These are phyloP conservation scores for Caenorhabditis inopinata DNA, from an alignment of 1,140 invertebrate genomes.

Conservation along the genomic window DNA sequence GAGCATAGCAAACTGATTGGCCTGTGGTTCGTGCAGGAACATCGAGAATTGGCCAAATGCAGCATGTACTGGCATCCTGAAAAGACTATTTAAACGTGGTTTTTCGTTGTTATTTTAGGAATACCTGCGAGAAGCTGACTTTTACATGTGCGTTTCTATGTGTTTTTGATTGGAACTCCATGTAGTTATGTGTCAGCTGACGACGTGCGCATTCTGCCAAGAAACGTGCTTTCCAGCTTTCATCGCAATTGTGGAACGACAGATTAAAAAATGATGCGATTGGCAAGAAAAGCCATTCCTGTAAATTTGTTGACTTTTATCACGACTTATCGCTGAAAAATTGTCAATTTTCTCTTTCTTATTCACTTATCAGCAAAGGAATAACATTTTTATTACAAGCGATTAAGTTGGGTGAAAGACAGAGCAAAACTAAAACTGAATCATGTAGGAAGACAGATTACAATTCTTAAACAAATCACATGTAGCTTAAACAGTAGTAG, in stretches of 20 bases:
- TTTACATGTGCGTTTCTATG: slow-evolving; percentile 35
- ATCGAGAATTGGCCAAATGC: slow-evolving; percentile 36
- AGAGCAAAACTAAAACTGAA: background rate
- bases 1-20: slow-evolving; percentile 35
- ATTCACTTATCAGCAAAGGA: slow-evolving; percentile 21
- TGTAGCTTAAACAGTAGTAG: background rate
- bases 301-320: background rate
- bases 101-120: background rate
- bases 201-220: slow-evolving; percentile 27
- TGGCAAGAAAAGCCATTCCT: slow-evolving; percentile 23
- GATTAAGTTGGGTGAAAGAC: background rate
- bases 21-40: slow-evolving; percentile 37
- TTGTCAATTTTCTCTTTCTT: slow-evolving; percentile 6
- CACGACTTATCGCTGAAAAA: slow-evolving; percentile 18
- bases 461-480: background rate
- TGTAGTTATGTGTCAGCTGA: slow-evolving; percentile 17
- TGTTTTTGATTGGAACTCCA: slow-evolving; percentile 37
- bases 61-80: slow-evolving; percentile 15
- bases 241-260: slow-evolving; percentile 31
- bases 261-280: slow-evolving; percentile 29
- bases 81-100: background rate
- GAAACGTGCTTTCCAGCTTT: slow-evolving; percentile 36
- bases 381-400: too few relatives aligned
- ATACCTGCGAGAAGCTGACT: slow-evolving; percentile 35
- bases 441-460: background rate